These are phyloP conservation scores for Leptinotarsa lineolata DNA, from an alignment of 1,140 invertebrate genomes.

Conservation along the genomic window DNA sequence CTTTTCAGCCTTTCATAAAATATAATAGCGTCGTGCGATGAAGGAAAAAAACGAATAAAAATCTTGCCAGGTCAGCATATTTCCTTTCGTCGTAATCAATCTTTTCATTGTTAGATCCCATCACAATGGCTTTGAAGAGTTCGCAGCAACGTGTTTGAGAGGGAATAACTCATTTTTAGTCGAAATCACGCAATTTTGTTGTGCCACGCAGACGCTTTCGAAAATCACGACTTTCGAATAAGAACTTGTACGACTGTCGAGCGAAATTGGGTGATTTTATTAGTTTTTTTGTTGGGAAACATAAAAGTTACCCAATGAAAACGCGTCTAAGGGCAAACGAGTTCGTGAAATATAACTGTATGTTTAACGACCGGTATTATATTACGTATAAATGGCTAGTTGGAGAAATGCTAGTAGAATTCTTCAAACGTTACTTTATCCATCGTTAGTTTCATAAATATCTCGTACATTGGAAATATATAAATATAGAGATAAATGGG, in stretches of 20 bases:
- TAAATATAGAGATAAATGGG: too few species aligned
- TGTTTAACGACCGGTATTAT: too few species aligned
- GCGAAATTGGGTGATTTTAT: neutral
- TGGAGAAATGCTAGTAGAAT: too few species aligned
- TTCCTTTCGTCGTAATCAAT: conserved; percentile 20
- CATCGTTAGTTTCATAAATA: too few species aligned
- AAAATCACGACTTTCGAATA: conserved; percentile 8
- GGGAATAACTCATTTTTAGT: neutral
- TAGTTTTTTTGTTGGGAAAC: neutral
- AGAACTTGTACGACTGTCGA: neutral
- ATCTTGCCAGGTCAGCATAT: conserved; percentile 14
- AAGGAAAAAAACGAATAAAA: neutral
- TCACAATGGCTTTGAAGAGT: neutral
- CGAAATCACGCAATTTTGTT: neutral
- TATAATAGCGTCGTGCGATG: neutral
- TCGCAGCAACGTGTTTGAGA: neutral
- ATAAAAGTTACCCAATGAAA: too few species aligned
- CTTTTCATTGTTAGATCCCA: conserved; percentile 12
- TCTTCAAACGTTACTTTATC: too few species aligned
- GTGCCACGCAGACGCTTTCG: neutral
- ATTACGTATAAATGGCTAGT: too few species aligned
- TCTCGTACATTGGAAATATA: too few species aligned
- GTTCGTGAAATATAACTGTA: too few species aligned
- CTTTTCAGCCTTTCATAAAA: neutral
- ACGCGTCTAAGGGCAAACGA: too few species aligned